Base-by-base conservation (phyloP, 2,888 invertebrate species). In the Entomobrya multifasciata region DNA sequence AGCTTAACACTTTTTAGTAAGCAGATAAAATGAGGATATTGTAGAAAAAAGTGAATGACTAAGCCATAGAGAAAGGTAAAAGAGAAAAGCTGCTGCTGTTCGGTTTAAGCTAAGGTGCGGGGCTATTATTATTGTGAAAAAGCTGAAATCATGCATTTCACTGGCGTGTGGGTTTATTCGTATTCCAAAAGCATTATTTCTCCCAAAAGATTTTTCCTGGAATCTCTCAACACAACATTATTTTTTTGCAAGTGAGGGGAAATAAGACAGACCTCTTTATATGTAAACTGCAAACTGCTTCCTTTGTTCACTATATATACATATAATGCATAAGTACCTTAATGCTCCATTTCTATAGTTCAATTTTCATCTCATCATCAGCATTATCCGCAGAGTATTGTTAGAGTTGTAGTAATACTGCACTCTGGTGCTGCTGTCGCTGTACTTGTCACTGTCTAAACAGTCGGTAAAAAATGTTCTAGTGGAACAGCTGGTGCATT, bases 1-100 rank as follows among this genome's bases (percentile, higher is more conserved):
- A 57, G 83, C 83, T 83, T 83, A 83, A 76, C 76, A 76, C 76
- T 76, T 65, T 83, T 83, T 62, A 80, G 82, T 60, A 70, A 74
- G 62, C 67, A 62, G 62, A 65, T 70, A 62, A 83, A 76, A 74
- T 60, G 27, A 62, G 74, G 49, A 77, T 81, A 81, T 36, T 25
- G 72, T 49, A 55, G 52, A 25, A n/a, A n/a, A 57, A 65, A 36
- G 72, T 49, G 52, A 44, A 47, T 41, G 52, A 20, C 13, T 30
- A 41, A 65, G 65, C 1, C 17, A 65, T 15, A 57, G 55, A 4
- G 22, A n/a, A 80, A 30, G 65, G 30, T 36, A 65, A 36, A 62
- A 30, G 2, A 27, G 15, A 30, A n/a, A 27, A 36, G 8, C n/a
- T n/a, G 62, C 62, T 17, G 44, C 22, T 47, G 25, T 27, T n/a